Conservation (phyloP, 2,888 invertebrate genomes). For the Scrobipalpa costella region DNA sequence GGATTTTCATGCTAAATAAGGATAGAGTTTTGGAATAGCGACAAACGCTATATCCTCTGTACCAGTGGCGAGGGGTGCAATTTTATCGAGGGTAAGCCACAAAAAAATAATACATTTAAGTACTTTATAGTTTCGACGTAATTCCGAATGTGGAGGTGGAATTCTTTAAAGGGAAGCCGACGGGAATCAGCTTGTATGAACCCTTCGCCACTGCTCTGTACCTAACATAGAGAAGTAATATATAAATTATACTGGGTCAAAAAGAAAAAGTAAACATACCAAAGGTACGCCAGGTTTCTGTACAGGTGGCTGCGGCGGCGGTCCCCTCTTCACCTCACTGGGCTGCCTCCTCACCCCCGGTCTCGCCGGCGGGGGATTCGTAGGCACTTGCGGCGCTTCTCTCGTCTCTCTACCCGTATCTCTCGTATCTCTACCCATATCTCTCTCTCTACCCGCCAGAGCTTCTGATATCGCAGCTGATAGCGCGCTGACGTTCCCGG, state of each 20-base stretch:
- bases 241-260: neutral
- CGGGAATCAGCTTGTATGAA: too few species aligned
- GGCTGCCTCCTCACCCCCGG: slow-evolving; percentile 64
- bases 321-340: slow-evolving; percentile 82
- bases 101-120: too few species aligned
- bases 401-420: slow-evolving; percentile 64
- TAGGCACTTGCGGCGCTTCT: slow-evolving; percentile 60
- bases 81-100: too few species aligned
- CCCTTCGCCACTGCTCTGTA: too few species aligned
- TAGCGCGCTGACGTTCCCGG: slow-evolving; percentile 60
- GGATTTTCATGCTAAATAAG: too few species aligned
- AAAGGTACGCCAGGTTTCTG: slow-evolving; percentile 85
- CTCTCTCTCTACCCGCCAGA: slow-evolving; percentile 58
- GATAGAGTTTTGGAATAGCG: too few species aligned
- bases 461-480: slow-evolving; percentile 67
- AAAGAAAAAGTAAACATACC: slow-evolving; percentile 61
- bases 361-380: slow-evolving; percentile 53
- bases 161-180: too few species aligned
- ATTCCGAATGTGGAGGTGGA: too few species aligned
- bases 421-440: slow-evolving; percentile 52
- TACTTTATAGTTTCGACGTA: too few species aligned
- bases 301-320: slow-evolving; percentile 91
- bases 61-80: too few species aligned
- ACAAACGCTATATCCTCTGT: too few species aligned
- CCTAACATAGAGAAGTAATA: too few species aligned